Evolutionary conservation across 2,797 vertebrate genomes (phyloP), one percentile per base, ranked within the genome.

Genomic region (Xiphorhynchus erythropygius): DNA sequence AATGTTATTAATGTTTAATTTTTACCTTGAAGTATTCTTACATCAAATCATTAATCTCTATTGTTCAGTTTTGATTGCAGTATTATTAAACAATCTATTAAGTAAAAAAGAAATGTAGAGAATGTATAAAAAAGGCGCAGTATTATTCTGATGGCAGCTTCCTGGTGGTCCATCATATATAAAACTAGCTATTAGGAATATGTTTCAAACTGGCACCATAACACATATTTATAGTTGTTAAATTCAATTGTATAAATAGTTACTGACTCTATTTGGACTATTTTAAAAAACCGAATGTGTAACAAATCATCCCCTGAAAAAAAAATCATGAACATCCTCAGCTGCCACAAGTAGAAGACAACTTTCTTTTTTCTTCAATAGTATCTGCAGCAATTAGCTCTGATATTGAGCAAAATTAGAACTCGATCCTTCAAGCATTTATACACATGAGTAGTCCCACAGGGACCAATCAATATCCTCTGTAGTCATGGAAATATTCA

Each of bases 111-210:
- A 93, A 89, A 84, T 27, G 28, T 33, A 82, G 35, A 56, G 83
- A 94, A 94, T 42, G 19, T 74, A 75, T 39, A 56, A 90, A 91
- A 47, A 96, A 89, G 14, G 22, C 77, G 49, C 7, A 33, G 59
- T 82, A 94, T 86, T 93, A 59, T 94, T 92, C 76, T 86, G 82
- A 81, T 87, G 91, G 91, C 79, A 88, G 73, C 49, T 94, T 93
- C 91, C 78, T 83, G 80, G 91, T 94, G 93, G 91, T 93, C 93
- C 47, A 53, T 82, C 91, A 80, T 80, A 87, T 24, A 82, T 82
- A 95, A 92, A 94, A 91, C 60, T 57, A 93, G 74, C 56, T 93
- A 94, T 93, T 93, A 96, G 64, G 67, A 96, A 82, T 93, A 74
- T 52, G 49, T 83, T 96, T 94, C 88, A 90, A 90, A 87, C 67